A percentile compares a stretch with the other conserved stretches of the same genome.
phyloP scores from a whole-genome alignment of 2,888 invertebrate species.

The Piscicola geometra region DNA sequence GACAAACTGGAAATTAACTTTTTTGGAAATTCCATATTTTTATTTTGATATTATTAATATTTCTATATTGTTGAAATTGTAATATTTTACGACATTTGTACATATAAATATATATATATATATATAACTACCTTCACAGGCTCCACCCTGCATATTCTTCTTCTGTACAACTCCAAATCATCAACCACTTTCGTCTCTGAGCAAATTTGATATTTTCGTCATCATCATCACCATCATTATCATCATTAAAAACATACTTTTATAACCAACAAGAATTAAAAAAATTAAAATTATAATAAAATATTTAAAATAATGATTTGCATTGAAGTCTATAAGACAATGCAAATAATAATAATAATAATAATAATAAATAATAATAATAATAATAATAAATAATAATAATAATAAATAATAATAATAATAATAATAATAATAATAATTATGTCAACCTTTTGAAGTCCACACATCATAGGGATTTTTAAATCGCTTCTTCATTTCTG shows the following conservation, averaged over 20 bases:
- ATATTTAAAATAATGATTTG: not conserved
- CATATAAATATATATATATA: no score
- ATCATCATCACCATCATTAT: not conserved
- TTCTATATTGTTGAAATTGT: not conserved
- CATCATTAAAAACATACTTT: no score
- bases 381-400: no score
- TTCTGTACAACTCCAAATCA: constrained; percentile 7
- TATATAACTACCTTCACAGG: constrained; percentile 18
- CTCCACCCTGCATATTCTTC: not conserved
- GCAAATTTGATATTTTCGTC: not conserved
- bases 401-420: no score
- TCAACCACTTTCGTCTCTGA: not conserved
- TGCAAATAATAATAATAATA: no score
- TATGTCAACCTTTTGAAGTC: constrained; percentile 10
- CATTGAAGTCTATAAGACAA: no score
- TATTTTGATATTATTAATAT: not conserved
- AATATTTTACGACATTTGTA: no score
- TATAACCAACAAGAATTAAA: no score
- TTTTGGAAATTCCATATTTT: not conserved
- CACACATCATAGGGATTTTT: constrained; percentile 15
- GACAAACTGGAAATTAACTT: not conserved
- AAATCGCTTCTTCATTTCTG: no score
- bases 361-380: no score
- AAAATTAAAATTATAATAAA: not conserved
- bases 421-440: no score